Evolutionary conservation across 2,888 invertebrate species (phyloP), one percentile per base, ranked within the genome.

Genomic region (Volucella inflata): DNA sequence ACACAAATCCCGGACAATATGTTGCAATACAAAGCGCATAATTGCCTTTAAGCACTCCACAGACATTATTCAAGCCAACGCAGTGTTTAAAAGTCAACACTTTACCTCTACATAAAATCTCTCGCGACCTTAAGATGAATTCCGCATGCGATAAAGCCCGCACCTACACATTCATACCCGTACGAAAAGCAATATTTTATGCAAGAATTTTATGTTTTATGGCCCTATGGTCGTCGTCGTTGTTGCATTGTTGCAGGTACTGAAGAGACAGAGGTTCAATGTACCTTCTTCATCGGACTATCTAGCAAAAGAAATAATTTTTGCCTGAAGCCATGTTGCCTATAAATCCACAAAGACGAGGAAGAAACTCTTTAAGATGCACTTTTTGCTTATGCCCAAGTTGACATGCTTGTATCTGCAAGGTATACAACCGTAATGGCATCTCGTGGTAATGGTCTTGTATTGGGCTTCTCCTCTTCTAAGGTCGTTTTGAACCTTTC

Each of bases 331-430:
- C 51, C 16, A 46, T 59, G 16, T 55, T 76, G 44, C 57, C 64
- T 70, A 30, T 65, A 64, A 64, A 74, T 53, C 79, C 72, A 64
- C 59, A 74, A 57, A 46, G 72, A 62, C 17, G 72, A 85, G 81
- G 76, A 80, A 85, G 80, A 76, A 55, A 80, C 75, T 84, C 59
- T 65, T 68, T 62, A 65, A 74, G 57, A 65, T 79, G 62, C 51
- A 68, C n/a, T 46, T 59, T 57, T 76, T 44, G 16, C 40, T 30
- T 44, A 6, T 50, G 36, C 36, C 8, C 48, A 65, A 75, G 81
- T 81, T 81, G 85, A 85, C 85, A 85, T 85, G 85, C 68, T 68
- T 72, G 72, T 40, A 81, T 72, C 62, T 59, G 72, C 81, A 77
- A 72, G 75, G 80, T 67, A 84, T 64, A 83, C 51, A 62, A 38